A percentile compares a stretch with the other conserved stretches of the same genome.
Conservation (phyloP, 1,140 invertebrate species). For the Limonius californicus region DNA sequence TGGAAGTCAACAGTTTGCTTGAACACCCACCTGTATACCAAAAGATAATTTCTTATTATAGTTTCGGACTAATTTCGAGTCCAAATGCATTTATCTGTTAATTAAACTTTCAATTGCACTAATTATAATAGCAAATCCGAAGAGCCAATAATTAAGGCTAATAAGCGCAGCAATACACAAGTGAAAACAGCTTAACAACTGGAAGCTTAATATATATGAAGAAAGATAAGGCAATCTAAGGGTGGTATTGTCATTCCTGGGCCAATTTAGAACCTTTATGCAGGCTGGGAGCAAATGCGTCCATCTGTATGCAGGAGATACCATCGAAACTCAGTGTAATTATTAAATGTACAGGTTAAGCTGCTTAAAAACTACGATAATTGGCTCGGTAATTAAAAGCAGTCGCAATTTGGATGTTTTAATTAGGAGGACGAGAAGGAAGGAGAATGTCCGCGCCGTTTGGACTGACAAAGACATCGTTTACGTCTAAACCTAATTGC, state of each 20-base stretch:
- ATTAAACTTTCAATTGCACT: too few species aligned
- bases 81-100: too few species aligned
- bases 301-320: slow-evolving; percentile 10
- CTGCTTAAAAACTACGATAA: slow-evolving; percentile 19
- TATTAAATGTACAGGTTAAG: slow-evolving; percentile 13
- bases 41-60: too few species aligned
- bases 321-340: slow-evolving; percentile 10
- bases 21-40: too few species aligned
- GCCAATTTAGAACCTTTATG: neutral
- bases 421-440: slow-evolving; percentile 20
- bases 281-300: neutral
- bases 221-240: neutral
- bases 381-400: slow-evolving; percentile 26
- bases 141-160: too few species aligned
- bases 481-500: slow-evolving; percentile 24
- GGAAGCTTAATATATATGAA: too few species aligned
- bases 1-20: too few species aligned
- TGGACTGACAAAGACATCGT: slow-evolving; percentile 16
- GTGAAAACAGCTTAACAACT: too few species aligned
- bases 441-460: slow-evolving; percentile 6
- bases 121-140: too few species aligned
- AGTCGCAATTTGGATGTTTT: slow-evolving; percentile 28
- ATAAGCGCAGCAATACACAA: too few species aligned
- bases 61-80: too few species aligned
- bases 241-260: neutral